Evolutionary conservation across 2,888 invertebrate species (phyloP).

Genomic region (Xestia xanthographa): DNA sequence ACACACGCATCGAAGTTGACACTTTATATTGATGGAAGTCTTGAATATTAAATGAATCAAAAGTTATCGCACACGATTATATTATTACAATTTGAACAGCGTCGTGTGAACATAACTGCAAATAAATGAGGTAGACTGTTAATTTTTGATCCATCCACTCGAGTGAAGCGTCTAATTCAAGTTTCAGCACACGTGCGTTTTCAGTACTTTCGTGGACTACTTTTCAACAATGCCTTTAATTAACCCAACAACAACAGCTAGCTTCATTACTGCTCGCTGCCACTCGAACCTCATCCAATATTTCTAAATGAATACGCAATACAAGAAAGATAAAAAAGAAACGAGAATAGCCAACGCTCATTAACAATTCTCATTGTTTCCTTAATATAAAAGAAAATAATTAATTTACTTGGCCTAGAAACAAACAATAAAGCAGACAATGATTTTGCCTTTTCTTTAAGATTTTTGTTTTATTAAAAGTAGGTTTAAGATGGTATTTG

Average conservation of each 20-base stretch:
- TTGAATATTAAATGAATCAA: not conserved
- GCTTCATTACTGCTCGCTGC: slow-evolving; percentile 34
- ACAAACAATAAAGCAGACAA: slow-evolving; percentile 69
- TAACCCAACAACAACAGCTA: not conserved
- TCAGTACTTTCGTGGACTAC: too few relatives aligned
- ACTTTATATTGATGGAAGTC: not conserved
- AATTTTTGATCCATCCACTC: not conserved
- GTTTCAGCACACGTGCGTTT: not conserved
- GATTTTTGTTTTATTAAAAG: slow-evolving; percentile 64
- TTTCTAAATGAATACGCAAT: slow-evolving; percentile 76
- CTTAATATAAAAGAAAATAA: slow-evolving; percentile 82
- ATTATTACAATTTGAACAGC: not conserved
- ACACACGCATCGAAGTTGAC: slow-evolving; percentile 18
- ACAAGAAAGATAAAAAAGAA: slow-evolving; percentile 74
- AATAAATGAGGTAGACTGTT: not conserved
- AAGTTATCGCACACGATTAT: too few relatives aligned
- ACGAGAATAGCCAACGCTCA: slow-evolving; percentile 77
- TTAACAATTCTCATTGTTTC: slow-evolving; percentile 86
- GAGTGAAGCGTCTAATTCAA: not conserved
- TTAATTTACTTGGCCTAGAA: slow-evolving; percentile 81
- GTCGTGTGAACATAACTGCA: not conserved
- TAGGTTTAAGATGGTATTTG: slow-evolving; percentile 61
- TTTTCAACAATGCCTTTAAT: not conserved
- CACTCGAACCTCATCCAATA: slow-evolving; percentile 64
- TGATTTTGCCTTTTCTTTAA: slow-evolving; percentile 67